These are phyloP conservation scores for Odontamblyopus rebecca DNA, from an alignment of 2,797 vertebrate genomes.

Conservation along the genomic window DNA sequence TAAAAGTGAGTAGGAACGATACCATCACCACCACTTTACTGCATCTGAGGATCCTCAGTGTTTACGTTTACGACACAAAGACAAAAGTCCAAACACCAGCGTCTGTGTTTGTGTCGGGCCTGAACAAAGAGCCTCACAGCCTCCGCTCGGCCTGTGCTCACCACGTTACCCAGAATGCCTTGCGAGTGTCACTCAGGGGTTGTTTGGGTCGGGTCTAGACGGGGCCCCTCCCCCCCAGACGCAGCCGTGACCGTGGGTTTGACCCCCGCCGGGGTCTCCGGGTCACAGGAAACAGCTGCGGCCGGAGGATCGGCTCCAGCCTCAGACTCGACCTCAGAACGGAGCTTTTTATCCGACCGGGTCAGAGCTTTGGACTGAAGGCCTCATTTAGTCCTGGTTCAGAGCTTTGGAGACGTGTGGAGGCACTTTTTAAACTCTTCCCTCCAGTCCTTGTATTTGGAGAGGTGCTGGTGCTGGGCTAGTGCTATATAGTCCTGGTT, in stretches of 20 bases:
- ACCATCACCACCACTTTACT: background rate
- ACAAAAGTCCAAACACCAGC: too few species aligned
- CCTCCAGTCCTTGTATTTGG: too few species aligned
- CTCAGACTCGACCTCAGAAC: too few species aligned
- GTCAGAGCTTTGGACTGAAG: too few species aligned
- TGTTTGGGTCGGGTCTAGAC: slow-evolving; percentile 48
- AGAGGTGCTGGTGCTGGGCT: too few species aligned
- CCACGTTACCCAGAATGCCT: slow-evolving; percentile 11
- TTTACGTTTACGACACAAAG: background rate
- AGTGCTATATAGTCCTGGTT: too few species aligned
- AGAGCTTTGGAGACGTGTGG: too few species aligned
- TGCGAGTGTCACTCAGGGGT: slow-evolving; percentile 30
- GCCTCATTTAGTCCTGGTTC: too few species aligned
- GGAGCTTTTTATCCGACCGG: too few species aligned
- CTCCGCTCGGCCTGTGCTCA: background rate
- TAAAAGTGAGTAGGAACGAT: background rate
- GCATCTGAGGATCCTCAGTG: background rate
- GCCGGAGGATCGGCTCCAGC: slow-evolving; percentile 29
- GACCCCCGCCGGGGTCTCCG: slow-evolving; percentile 46
- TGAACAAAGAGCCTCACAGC: background rate
- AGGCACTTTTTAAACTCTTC: too few species aligned
- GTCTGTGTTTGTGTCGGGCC: background rate
- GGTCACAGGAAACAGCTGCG: slow-evolving; percentile 65
- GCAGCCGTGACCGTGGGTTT: slow-evolving; percentile 56
- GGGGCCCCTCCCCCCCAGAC: slow-evolving; percentile 24